Evolutionary conservation across 1,140 invertebrate species (phyloP).

Genomic region (Argopecten irradians): DNA sequence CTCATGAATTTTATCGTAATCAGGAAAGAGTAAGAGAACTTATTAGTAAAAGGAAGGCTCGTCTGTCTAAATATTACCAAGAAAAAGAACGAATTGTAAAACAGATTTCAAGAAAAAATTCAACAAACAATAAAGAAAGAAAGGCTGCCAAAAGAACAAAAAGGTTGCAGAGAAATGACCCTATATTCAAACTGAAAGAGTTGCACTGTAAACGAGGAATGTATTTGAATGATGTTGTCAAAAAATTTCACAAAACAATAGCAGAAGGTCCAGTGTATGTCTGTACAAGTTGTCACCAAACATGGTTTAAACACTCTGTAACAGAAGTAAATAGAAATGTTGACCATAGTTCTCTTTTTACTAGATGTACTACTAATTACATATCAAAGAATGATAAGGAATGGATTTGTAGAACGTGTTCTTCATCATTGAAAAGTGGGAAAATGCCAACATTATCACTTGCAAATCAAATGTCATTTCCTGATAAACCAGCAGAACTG

Average conservation of each 20-base stretch:
- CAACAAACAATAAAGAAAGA: constrained; percentile 30
- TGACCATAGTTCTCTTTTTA: neutral
- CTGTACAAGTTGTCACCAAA: constrained; percentile 48
- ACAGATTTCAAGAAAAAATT: neutral
- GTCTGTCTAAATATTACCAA: neutral
- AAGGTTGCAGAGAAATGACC: constrained; percentile 35
- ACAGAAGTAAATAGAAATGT: neutral
- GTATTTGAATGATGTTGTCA: constrained; percentile 11
- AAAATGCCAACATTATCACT: constrained; percentile 51
- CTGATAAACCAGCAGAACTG: too few relatives aligned
- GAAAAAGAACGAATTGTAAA: constrained; percentile 46
- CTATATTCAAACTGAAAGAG: neutral
- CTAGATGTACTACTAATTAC: constrained; percentile 21
- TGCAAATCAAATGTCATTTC: constrained; percentile 52
- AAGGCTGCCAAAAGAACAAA: neutral
- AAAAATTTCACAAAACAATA: constrained; percentile 33
- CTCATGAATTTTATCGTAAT: neutral
- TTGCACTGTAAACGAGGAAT: neutral
- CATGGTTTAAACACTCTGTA: too few relatives aligned
- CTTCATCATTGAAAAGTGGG: constrained; percentile 5
- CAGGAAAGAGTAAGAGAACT: neutral
- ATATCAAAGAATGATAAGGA: constrained; percentile 33
- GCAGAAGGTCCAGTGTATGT: constrained; percentile 30
- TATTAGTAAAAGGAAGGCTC: constrained; percentile 25
- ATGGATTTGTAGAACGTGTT: constrained; percentile 50